Base-by-base conservation (phyloP, 2,113 vertebrate species). In the Dicerorhinus sumatrensis region DNA sequence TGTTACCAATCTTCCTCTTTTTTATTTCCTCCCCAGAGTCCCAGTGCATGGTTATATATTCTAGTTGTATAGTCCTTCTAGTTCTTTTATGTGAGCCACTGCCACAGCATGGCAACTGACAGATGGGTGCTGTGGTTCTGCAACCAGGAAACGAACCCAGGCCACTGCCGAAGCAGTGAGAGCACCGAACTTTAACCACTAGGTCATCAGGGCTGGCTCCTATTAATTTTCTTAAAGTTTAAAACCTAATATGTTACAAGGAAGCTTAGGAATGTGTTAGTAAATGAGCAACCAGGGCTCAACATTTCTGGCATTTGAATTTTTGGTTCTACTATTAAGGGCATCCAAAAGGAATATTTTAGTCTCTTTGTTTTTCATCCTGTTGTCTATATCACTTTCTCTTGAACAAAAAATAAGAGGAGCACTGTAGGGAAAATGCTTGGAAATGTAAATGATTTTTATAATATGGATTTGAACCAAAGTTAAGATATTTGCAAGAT, bases 401-500 rank as follows among this genome's bases (percentile, higher is more conserved):
- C 20, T 76, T 36, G 29, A 21, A 81, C 56, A 33, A 48, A 85
- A 96, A 82, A 51, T 76, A 86, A 75, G 11, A 82, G 25, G 1
- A 76, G 5, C 10, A 48, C 51, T 87, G 0, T 31, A 58, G 46
- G 20, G 25, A 39, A 97, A 80, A 85, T 65, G n/a, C 29, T 60
- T 82, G n/a, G 7, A 89, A 81, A 89, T 91, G 7, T 89, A 69
- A 83, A 70, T 67, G 21, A 3, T 21, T 79, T 96, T 96, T 69
- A 42, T 36, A 97, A 67, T 23, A 58, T 20, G 1, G 27, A 21
- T 73, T 84, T 94, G 67, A 83, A 58, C 18, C 54, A 77, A 92
- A 91, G 73, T 76, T 83, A 79, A 89, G 91, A 58, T 80, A 77
- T 84, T 88, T 97, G 29, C 48, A 90, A 92, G 51, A 12, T 87